Conservation (phyloP, 2,113 vertebrate species). For the Microcebus griseorufus region DNA sequence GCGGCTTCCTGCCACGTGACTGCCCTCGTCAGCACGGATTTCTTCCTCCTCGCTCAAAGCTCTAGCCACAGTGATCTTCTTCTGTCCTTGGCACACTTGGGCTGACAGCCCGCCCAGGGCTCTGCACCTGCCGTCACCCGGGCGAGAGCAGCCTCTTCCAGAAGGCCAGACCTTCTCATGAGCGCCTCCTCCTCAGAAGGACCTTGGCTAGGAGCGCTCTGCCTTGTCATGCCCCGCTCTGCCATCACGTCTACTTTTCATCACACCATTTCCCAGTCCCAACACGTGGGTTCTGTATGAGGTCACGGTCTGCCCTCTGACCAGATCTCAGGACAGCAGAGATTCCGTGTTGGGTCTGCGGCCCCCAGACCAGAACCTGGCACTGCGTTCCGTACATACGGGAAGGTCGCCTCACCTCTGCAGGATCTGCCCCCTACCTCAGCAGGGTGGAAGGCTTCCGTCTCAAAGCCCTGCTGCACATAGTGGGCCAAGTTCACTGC, state of each 20-base stretch:
- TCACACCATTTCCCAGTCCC: background rate
- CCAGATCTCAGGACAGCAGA: background rate
- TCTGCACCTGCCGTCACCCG: slow-evolving; percentile 1
- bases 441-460: background rate
- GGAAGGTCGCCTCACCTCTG: background rate
- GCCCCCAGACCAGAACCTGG: background rate
- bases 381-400: background rate
- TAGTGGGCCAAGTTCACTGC: background rate
- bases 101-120: background rate
- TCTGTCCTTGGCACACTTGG: slow-evolving; percentile 35
- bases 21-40: background rate
- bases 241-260: background rate
- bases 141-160: background rate
- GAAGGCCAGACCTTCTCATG: background rate
- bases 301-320: background rate
- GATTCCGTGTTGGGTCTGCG: background rate
- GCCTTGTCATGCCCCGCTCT: no score
- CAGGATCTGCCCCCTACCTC: background rate
- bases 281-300: background rate
- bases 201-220: background rate
- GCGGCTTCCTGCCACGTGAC: background rate
- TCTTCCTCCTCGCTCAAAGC: background rate
- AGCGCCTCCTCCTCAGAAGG: background rate
- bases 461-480: background rate
- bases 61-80: background rate